Evolutionary conservation across 2,888 invertebrate species (phyloP).

Genomic region (Pollenia angustigena): DNA sequence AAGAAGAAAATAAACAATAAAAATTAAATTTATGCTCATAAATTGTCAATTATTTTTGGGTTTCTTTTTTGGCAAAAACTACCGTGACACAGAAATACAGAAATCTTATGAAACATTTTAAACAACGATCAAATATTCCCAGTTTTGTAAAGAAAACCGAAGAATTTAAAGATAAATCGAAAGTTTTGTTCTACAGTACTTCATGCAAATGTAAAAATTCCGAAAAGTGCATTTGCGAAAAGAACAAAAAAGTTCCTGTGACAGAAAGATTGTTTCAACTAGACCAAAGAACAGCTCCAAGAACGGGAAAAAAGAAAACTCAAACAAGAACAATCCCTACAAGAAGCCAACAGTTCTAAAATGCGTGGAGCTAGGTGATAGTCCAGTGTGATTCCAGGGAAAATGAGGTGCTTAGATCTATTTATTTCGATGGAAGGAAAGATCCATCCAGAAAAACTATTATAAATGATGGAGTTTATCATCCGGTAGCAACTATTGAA

Average conservation of each 20-base stretch:
- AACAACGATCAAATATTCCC: slow-evolving; percentile 12
- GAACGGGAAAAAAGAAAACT: slow-evolving; percentile 34
- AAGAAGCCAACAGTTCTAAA: slow-evolving; percentile 34
- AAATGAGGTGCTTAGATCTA: slow-evolving; percentile 11
- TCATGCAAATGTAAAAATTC: slow-evolving; percentile 6
- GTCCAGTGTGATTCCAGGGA: slow-evolving; percentile 17
- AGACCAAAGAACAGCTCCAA: slow-evolving; percentile 19
- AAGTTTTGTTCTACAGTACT: neutral
- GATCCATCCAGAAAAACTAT: slow-evolving; percentile 34
- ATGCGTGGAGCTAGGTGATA: slow-evolving; percentile 17
- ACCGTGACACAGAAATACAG: slow-evolving; percentile 9
- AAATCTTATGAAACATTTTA: neutral
- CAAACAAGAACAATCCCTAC: slow-evolving; percentile 22
- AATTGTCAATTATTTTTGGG: too few relatives aligned
- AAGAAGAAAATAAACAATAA: too few relatives aligned
- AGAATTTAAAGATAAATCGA: too few relatives aligned
- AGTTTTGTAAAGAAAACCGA: slow-evolving; percentile 16
- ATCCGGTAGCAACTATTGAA: slow-evolving; percentile 24
- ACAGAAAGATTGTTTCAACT: slow-evolving; percentile 14
- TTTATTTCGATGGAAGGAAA: slow-evolving; percentile 13
- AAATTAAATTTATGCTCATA: too few relatives aligned
- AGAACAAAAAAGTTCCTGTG: slow-evolving; percentile 31
- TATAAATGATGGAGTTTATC: slow-evolving; percentile 18
- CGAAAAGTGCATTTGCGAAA: slow-evolving; percentile 21
- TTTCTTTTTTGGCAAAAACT: too few relatives aligned